Base-by-base conservation (phyloP, 2,113 vertebrate genomes). In the Macaca fascicularis region DNA sequence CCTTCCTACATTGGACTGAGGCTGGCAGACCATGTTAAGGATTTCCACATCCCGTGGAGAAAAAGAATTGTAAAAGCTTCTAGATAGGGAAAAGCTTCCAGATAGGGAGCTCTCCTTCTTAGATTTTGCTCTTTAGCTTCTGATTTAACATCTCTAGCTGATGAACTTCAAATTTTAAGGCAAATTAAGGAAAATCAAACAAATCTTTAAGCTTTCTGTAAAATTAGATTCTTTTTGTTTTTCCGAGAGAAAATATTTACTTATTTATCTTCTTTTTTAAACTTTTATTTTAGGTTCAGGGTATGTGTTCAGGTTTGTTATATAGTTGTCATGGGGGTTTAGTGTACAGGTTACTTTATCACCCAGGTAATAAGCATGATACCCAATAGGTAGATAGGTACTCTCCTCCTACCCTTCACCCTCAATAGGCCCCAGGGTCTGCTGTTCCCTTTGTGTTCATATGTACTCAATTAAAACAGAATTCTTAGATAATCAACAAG, bases 131-230 rank as follows among this genome's bases (percentile, higher is more conserved):
- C 13, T 22, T 50, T 48, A 88, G 11, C 30, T 95, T 70, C 69
- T 40, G 27, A 82, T 87, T 75, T 94, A 35, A 69, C 25, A 16
- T 95, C 57, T 72, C 45, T 48, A 69, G 55, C 48, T 11, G 85
- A 43, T 52, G n/a, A 52, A 70, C 76, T 90, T 85, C 48, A 83
- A 78, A 67, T 70, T 55, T 93, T 80, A 89, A 30, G 48, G 35
- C 9, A 95, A 83, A 79, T 25, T 59, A 87, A 57, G n/a, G 78
- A 85, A 93, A 92, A 83, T 32, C 61, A 92, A 92, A 67, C 38
- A 16, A 30, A 86, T 13, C 16, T 92, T 83, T 87, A 84, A 94
- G 45, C 43, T 93, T 80, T 59, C 1, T 64, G 27, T 64, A 64
- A 64, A 64, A 32, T 30, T 32, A 2, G 27, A 64, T 64, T 30